Evolutionary conservation across 2,888 invertebrate genomes (phyloP).

Genomic region (Criorhina ranunculi): DNA sequence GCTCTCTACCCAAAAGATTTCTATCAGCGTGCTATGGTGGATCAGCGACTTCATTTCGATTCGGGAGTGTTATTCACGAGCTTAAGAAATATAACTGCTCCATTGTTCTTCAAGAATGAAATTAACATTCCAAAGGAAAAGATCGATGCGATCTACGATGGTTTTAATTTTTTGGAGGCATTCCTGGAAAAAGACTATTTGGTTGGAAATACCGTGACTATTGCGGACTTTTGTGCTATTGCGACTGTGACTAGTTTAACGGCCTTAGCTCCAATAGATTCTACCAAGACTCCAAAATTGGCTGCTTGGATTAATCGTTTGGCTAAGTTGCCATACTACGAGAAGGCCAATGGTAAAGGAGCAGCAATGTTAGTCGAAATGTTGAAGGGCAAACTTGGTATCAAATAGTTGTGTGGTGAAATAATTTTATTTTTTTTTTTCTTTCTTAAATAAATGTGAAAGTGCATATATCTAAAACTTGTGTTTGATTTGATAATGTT

Average conservation of each 20-base stretch:
- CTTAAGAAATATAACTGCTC: slow-evolving; percentile 79
- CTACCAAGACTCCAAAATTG: slow-evolving; percentile 78
- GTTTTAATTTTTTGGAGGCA: slow-evolving; percentile 80
- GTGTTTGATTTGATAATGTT: not conserved
- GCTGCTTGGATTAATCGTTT: slow-evolving; percentile 80
- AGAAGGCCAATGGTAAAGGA: slow-evolving; percentile 79
- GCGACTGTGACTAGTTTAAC: slow-evolving; percentile 78
- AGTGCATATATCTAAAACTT: not conserved
- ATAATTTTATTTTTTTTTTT: not conserved
- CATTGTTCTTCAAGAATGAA: slow-evolving; percentile 77
- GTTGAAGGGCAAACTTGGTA: slow-evolving; percentile 35
- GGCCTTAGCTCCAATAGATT: slow-evolving; percentile 77
- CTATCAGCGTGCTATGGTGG: slow-evolving; percentile 78
- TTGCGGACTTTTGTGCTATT: slow-evolving; percentile 81
- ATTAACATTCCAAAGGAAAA: slow-evolving; percentile 73
- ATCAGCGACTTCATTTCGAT: slow-evolving; percentile 81
- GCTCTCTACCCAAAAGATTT: slow-evolving; percentile 80
- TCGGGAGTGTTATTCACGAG: slow-evolving; percentile 79
- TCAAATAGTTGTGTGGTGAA: not conserved
- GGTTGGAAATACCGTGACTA: slow-evolving; percentile 79
- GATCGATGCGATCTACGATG: slow-evolving; percentile 79
- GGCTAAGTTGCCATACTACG: slow-evolving; percentile 80
- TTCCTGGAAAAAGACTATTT: slow-evolving; percentile 80
- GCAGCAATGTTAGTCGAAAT: not conserved
- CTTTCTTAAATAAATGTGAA: not conserved